A percentile compares a stretch with the other conserved stretches of the same genome.
These are phyloP conservation scores for Lithophane socia DNA, from an alignment of 2,888 invertebrate genomes.

Conservation along the genomic window DNA sequence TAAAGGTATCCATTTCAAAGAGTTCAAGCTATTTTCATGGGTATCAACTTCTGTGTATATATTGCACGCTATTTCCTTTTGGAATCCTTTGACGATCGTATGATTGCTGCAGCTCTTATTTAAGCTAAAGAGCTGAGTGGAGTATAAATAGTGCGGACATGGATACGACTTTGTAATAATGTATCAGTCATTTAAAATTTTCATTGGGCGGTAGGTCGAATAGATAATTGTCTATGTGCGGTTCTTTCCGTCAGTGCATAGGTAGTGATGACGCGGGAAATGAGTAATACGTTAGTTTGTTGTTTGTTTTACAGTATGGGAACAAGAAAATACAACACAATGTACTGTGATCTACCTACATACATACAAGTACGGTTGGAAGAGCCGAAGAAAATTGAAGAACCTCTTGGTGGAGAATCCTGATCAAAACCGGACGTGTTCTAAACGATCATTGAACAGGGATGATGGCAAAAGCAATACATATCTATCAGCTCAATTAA, in stretches of 20 bases:
- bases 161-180: conserved; percentile 37
- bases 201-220: conserved; percentile 49
- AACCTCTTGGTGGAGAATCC: background rate
- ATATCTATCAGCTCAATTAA: background rate
- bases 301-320: conserved; percentile 1
- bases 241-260: conserved; percentile 33
- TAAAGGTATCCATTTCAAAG: conserved; percentile 15
- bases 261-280: conserved; percentile 5
- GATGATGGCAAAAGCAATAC: background rate
- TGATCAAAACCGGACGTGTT: background rate
- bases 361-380: background rate
- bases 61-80: conserved; percentile 22
- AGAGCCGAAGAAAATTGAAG: background rate
- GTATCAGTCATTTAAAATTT: conserved; percentile 1
- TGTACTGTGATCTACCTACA: background rate
- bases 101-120: conserved; percentile 21
- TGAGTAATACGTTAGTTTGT: conserved; percentile 42
- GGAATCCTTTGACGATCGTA: conserved; percentile 13
- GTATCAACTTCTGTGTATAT: conserved; percentile 13
- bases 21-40: background rate
- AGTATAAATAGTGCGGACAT: conserved; percentile 7
- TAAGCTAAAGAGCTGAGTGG: conserved; percentile 2
- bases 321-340: background rate
- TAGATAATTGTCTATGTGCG: conserved; percentile 18
- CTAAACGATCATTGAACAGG: background rate